Evolutionary conservation across 1,140 invertebrate species (phyloP).

Genomic region (Heliothis subflexa): DNA sequence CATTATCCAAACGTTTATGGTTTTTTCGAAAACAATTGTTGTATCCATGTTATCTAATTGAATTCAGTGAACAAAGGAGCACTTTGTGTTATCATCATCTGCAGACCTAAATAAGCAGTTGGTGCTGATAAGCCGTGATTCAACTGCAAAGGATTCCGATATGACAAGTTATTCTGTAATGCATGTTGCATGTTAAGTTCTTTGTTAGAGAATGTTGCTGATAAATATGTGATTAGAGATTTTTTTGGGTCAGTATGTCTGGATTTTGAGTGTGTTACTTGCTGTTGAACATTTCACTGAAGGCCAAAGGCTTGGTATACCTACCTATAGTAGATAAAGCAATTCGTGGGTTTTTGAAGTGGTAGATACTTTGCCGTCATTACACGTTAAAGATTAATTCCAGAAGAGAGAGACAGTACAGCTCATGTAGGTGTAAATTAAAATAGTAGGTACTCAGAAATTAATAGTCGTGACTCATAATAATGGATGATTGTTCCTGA

Average conservation of each 20-base stretch:
- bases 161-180: slow-evolving; percentile 34
- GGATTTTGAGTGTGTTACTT: background rate
- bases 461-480: too few relatives aligned
- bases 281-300: background rate
- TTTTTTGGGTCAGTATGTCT: background rate
- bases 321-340: background rate
- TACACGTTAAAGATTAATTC: too few relatives aligned
- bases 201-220: slow-evolving; percentile 19
- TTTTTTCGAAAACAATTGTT: slow-evolving; percentile 39
- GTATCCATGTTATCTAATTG: slow-evolving; percentile 42
- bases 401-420: background rate
- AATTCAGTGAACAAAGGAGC: slow-evolving; percentile 32
- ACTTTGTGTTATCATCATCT: slow-evolving; percentile 33
- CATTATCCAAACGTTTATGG: slow-evolving; percentile 24
- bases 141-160: slow-evolving; percentile 29
- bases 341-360: too few relatives aligned
- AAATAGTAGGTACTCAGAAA: too few relatives aligned
- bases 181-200: slow-evolving; percentile 1
- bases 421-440: background rate
- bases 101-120: slow-evolving; percentile 48
- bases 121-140: slow-evolving; percentile 40
- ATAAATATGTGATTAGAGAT: background rate
- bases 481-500: too few relatives aligned
- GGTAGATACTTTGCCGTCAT: too few relatives aligned
- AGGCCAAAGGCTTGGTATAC: too few relatives aligned